phyloP scores from a whole-genome alignment of 2,888 invertebrate species.

The Carcina quercana region DNA sequence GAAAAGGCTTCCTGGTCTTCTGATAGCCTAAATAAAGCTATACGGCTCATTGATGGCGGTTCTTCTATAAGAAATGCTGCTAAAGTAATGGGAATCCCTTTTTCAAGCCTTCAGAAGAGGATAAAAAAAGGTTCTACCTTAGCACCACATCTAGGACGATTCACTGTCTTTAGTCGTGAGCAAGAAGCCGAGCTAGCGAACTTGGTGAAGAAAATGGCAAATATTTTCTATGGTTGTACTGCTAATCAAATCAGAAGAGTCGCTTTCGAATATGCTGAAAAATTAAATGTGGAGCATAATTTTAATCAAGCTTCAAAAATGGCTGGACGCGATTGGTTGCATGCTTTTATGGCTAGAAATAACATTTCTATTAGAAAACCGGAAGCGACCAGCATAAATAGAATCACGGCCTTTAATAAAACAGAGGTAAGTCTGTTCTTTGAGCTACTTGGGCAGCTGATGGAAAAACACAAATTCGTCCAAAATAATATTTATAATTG shows the following conservation, averaged over 20 bases:
- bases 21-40: too few relatives aligned
- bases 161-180: conserved; percentile 17
- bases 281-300: conserved; percentile 5
- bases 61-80: too few relatives aligned
- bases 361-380: conserved; percentile 6
- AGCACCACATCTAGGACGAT: conserved; percentile 22
- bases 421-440: conserved; percentile 5
- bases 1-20: too few relatives aligned
- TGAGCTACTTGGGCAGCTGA: conserved; percentile 5
- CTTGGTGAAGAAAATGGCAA: conserved; percentile 21
- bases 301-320: conserved; percentile 4
- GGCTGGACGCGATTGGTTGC: conserved; percentile 6
- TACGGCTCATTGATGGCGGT: too few relatives aligned
- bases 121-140: too few relatives aligned
- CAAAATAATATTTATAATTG: conserved; percentile 10
- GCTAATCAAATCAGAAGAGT: conserved; percentile 16
- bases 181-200: conserved; percentile 18
- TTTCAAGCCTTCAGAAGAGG: too few relatives aligned
- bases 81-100: too few relatives aligned
- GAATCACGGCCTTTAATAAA: conserved; percentile 9
- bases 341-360: conserved; percentile 11
- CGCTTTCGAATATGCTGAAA: conserved; percentile 9
- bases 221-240: conserved; percentile 23
- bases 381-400: conserved; percentile 8
- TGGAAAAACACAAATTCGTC: conserved; percentile 11